Base-by-base conservation (phyloP, 2,797 vertebrate genomes). In the Steatocranus sp. region DNA sequence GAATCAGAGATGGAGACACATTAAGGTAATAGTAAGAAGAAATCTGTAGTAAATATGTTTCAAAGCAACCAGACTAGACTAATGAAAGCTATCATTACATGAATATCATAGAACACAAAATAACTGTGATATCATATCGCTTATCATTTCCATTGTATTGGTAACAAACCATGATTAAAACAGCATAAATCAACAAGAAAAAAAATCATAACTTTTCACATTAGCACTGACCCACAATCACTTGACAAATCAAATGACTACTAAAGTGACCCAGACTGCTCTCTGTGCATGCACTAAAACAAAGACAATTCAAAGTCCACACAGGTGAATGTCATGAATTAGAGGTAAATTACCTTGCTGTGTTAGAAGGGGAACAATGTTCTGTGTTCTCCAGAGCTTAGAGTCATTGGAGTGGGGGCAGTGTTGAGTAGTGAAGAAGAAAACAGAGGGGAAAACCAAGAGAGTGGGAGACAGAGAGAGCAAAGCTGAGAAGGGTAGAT, bases 331-430 rank as follows among this genome's bases (percentile, higher is more conserved):
- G 56, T 34, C 8, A 73, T 25, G 32, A 85, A 88, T 87, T 61
- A 88, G 25, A 34, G 78, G 46, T 50, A 25, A 92, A 94, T 95
- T 96, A 96, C 96, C 96, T 95, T 91, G 82, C 56, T 51, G 76
- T 56, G 25, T 90, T 81, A 92, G 86, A 83, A 83, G 79, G 43
- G 41, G 23, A 79, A 82, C 70, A 81, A 80, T 27, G 79, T 41
- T 93, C 79, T 88, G 75, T 89, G 89, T 82, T 90, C 89, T 91
- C 78, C 81, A 91, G 83, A 82, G 86, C 94, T 94, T 82, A 91
- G 87, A 92, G 81, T 90, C 93, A 93, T 88, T 92, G 90, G 70
- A 83, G 85, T 27, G 77, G 61, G 78, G 78, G 87, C 87, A 91
- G 82, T 41, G 51, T 83, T 86, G 85, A 54, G 80, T 75, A 78